Base-by-base conservation (phyloP, 1,140 invertebrate species). In the Brachionus plicatilis region DNA sequence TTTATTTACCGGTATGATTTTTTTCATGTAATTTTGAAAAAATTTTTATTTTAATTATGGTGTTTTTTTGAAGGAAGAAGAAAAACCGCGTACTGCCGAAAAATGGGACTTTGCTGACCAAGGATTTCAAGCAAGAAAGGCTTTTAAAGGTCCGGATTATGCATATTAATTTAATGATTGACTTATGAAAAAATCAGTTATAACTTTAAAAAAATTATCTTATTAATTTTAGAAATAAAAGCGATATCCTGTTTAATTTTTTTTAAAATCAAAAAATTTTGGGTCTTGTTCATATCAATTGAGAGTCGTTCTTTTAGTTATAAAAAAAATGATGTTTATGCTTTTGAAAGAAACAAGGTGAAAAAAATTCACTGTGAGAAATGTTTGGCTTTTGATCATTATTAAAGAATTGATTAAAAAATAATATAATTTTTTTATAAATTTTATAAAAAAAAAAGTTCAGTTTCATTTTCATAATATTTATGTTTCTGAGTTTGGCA, bases 61-160 rank as follows among this genome's bases (percentile, higher is more conserved):
- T 43, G 9, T n/a, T 43, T 43, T 14, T 80, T 50, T 80, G 8
- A 12, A 80, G 76, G 76, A 80, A 41, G 76, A 80, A 27, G 27
- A 80, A 80, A 82, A 82, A 20, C 79, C 79, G 3, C n/a, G n/a
- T n/a, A 20, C 0, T 12, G 9, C 65, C 2, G 53, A 68, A 60
- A 82, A 82, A 82, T 82, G 79, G 79, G 79, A 82, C 17, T 82
- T 66, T 68, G 50, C 50, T 33, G 79, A 82, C 29, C 33, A 68
- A 20, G 53, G 53, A 43, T 82, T 82, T 37, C 50, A 82, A 82
- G 17, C 79, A 9, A 60, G 79, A 82, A 82, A 82, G 41, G 56
- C 20, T 20, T 82, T 65, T 47, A 60, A 37, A 82, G 79, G 79
- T 12, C 53, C 53, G 4, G 53, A 82, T n/a, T 82, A 82, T 47